Evolutionary conservation across 2,113 vertebrate genomes (phyloP), one percentile per base, ranked within the genome.

Genomic region (Pseudorasbora parva): DNA sequence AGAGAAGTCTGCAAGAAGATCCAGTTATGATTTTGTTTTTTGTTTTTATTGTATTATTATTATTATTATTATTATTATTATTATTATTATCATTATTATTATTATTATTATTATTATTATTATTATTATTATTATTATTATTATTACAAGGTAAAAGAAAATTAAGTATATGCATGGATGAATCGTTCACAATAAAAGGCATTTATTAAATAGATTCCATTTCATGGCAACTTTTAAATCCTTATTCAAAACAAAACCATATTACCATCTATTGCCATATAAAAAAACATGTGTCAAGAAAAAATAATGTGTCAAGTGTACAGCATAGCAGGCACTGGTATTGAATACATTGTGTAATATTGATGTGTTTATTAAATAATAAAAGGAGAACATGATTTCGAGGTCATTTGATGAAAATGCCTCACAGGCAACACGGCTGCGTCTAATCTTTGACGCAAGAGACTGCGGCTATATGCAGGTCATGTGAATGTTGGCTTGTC

Each of bases 401-500:
- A 10, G 33, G 17, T 80, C 60, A 49, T 49, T 64, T 23, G 3
- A 10, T 64, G 7, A 21, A 79, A 79, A 27, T 64, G 15, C 41
- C n/a, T 79, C 23, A 25, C 59, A 30, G 60, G 62, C 43, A 80
- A 33, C 60, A 62, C 27, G 37, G 25, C 9, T n/a, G 78, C 5
- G 0, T 80, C 25, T 78, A 49, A 21, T 66, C 43, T 27, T 80
- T 19, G 43, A 64, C 21, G 43, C 43, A 0, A 15, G 43, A 33
- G 59, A 51, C 43, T 49, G 25, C 10, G 3, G 9, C 33, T 80
- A 3, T 41, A 7, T 27, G 12, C 11, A n/a, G 83, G 54, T 49
- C 64, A 72, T n/a, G 43, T 54, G 64, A 75, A 59, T 79, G 41
- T 79, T 41, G 49, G 25, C n/a, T 21, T 72, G 51, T 69, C 23